phyloP scores from a whole-genome alignment of 2,113 vertebrate species.

The Phylloscopus trochilus region DNA sequence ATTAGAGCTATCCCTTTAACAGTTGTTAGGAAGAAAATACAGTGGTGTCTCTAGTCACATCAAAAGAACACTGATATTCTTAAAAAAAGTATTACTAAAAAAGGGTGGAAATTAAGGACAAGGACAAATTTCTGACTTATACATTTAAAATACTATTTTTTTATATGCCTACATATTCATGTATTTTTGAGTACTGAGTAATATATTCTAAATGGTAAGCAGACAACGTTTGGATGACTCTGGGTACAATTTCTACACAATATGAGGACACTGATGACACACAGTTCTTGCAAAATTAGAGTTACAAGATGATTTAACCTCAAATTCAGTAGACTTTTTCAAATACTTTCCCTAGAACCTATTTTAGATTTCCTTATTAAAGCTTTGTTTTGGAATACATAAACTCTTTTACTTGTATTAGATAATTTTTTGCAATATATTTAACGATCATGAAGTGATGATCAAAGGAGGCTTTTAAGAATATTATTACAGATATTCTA shows the following conservation, averaged over 20 bases:
- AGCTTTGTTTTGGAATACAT: background rate
- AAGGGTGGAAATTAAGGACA: fast-evolving
- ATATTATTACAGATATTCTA: background rate
- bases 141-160: background rate
- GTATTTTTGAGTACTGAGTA: background rate
- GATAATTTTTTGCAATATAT: background rate
- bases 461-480: background rate
- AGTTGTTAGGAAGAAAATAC: background rate
- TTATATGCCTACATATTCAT: background rate
- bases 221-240: background rate
- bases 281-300: background rate
- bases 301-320: background rate
- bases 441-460: background rate
- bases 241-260: background rate
- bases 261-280: background rate
- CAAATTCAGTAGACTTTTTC: background rate
- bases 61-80: background rate
- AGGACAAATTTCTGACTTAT: background rate
- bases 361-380: background rate
- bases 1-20: background rate
- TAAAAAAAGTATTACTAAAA: background rate
- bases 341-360: background rate
- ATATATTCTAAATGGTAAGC: background rate
- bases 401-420: background rate
- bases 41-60: background rate